Evolutionary conservation across 1,140 invertebrate species (phyloP), one percentile per base, ranked within the genome.

Genomic region (Rhysida immarginata): DNA sequence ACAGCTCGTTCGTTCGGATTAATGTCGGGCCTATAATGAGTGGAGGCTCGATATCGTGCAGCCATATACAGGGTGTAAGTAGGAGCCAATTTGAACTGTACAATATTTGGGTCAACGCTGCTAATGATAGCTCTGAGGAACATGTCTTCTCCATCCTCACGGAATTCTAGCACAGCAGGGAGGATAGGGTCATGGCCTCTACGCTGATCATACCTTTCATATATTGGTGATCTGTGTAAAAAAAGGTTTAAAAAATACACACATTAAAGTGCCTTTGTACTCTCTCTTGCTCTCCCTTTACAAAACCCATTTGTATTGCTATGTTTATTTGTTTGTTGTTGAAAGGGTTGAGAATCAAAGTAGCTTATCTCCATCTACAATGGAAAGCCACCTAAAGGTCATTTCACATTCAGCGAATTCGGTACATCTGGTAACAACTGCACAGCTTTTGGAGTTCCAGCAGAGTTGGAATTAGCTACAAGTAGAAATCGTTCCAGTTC

Each of bases 21-120:
- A 27, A 94, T 73, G 65, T 96, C 91, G 0, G 90, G 88, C 63
- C 89, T 78, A 69, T 94, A 94, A 66, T 91, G 87, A 0, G 89
- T 93, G 14, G 90, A 93, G 16, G 93, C 88, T 44, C 92, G 78
- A 68, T 63, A 66, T 23, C 77, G 79, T 42, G 89, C 86, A 59
- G 87, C 90, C 65, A 98, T 77, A 69, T 97, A 98, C 1, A 96
- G 77, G 0, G 90, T 89, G 69, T 96, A 98, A 2, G 93, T 92
- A 0, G 93, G 92, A 1, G 92, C 87, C 43, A 97, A 74, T 69
- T 77, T 78, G 62, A 78, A 78, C 62, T 75, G 72, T 1, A 75
- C 67, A 25, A 65, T 58, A 54, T 61, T 66, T 20, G 66, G 86
- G 70, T 94, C 90, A 45, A 94, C 77, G 60, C 91, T 82, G 13